phyloP scores from a whole-genome alignment of 2,888 invertebrate genomes.

The Drosophila ustulata region DNA sequence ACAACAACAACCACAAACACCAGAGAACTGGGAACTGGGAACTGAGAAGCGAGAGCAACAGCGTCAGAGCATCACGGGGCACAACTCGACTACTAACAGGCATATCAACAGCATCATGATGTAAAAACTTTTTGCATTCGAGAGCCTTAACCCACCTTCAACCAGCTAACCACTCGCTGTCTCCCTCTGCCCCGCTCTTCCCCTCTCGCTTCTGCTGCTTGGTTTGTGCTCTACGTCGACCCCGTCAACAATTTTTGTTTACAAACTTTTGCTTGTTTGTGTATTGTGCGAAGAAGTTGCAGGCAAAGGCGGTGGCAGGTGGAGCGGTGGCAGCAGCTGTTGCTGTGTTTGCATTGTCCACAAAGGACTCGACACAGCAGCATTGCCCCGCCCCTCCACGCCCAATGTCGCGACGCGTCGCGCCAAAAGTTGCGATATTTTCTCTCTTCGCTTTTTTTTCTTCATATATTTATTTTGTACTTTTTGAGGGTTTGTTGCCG shows the following conservation, averaged over 20 bases:
- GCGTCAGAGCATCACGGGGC: conserved; percentile 4
- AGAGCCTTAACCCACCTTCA: conserved; percentile 55
- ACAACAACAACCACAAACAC: conserved; percentile 11
- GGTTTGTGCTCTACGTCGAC: conserved; percentile 37
- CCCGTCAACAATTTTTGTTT: conserved; percentile 80
- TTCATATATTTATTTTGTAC: neutral
- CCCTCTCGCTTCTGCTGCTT: neutral
- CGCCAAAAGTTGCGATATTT: conserved; percentile 71
- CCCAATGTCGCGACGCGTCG: conserved; percentile 37
- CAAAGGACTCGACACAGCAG: conserved; percentile 56
- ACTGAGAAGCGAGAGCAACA: conserved; percentile 25
- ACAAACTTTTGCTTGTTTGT: conserved; percentile 81
- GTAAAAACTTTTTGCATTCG: conserved; percentile 77
- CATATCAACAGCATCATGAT: conserved; percentile 80
- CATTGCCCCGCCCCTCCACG: neutral
- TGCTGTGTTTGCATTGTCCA: conserved; percentile 64
- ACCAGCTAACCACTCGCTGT: conserved; percentile 40
- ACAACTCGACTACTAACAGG: conserved; percentile 48
- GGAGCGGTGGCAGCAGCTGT: conserved; percentile 40
- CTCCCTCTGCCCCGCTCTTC: neutral
- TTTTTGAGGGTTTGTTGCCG: conserved; percentile 40
- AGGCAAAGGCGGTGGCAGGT: conserved; percentile 30
- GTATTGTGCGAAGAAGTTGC: conserved; percentile 56
- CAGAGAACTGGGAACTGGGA: conserved; percentile 22
- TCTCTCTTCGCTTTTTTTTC: conserved; percentile 24